phyloP scores from a whole-genome alignment of 2,888 invertebrate species.

The Mycogona germanica region DNA sequence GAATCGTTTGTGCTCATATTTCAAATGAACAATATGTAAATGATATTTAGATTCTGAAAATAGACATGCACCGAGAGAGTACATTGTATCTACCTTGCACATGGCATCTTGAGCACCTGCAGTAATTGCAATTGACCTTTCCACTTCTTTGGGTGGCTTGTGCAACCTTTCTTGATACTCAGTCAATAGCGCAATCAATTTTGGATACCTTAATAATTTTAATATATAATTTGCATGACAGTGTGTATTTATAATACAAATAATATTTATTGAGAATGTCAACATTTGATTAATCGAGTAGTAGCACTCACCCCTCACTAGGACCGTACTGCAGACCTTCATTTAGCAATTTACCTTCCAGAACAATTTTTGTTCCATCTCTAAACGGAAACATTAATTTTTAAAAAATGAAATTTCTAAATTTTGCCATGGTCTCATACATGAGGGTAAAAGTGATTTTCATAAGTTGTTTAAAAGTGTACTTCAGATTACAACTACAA shows the following conservation, averaged over 20 bases:
- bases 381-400: too few species aligned
- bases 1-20: too few species aligned
- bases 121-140: conserved; percentile 45
- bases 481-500: too few species aligned
- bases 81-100: conserved; percentile 44
- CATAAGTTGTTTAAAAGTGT: too few species aligned
- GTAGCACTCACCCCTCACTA: conserved; percentile 47
- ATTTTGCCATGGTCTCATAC: too few species aligned
- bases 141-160: conserved; percentile 48
- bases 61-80: too few species aligned
- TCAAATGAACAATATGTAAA: too few species aligned
- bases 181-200: conserved; percentile 46
- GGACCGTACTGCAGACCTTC: conserved; percentile 62
- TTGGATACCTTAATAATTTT: conserved; percentile 40
- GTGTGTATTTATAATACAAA: too few species aligned
- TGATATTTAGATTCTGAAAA: too few species aligned
- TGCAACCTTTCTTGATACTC: conserved; percentile 50
- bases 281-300: neutral
- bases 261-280: neutral
- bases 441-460: too few species aligned
- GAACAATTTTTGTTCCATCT: conserved; percentile 41
- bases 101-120: conserved; percentile 67
- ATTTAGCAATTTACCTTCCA: conserved; percentile 47
- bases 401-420: too few species aligned
- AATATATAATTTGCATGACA: conserved; percentile 4